A percentile compares a stretch with the other conserved stretches of the same genome.
Evolutionary conservation across 2,113 vertebrate species (phyloP).

Genomic region (Myxocyprinus asiaticus): DNA sequence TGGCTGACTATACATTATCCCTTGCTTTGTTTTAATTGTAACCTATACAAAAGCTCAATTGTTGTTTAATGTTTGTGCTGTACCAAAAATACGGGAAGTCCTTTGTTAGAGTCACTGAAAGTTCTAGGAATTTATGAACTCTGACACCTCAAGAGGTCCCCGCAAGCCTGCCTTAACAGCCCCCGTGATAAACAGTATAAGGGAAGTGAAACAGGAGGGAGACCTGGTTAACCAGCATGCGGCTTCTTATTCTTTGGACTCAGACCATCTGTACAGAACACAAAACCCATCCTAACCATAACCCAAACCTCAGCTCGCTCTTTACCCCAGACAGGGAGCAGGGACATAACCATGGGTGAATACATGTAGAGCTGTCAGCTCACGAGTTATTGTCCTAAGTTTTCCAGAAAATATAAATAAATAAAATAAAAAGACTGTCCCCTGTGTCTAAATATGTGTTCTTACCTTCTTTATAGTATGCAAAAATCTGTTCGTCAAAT

Average conservation of each 20-base stretch:
- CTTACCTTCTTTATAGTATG: too few species aligned
- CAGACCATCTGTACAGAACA: constrained; percentile 1
- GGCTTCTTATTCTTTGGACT: constrained; percentile 12
- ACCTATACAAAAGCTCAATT: background rate
- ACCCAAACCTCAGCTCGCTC: constrained; percentile 22
- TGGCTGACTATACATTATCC: too few species aligned
- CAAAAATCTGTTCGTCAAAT: too few species aligned
- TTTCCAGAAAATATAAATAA: too few species aligned
- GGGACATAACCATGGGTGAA: background rate
- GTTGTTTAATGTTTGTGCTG: constrained; percentile 15
- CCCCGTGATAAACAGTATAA: background rate
- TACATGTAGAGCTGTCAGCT: constrained; percentile 10
- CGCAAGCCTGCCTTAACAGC: background rate
- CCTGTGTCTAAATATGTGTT: too few species aligned
- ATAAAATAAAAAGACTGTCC: too few species aligned
- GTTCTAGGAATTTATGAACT: constrained; percentile 33
- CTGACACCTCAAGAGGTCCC: constrained; percentile 25
- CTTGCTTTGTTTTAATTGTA: background rate
- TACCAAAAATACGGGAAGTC: background rate
- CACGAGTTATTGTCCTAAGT: constrained; percentile 11
- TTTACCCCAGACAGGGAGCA: constrained; percentile 11
- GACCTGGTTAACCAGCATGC: constrained; percentile 30
- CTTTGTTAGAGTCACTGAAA: constrained; percentile 33
- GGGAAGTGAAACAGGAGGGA: background rate
- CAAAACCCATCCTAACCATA: background rate